A percentile compares a stretch with the other conserved stretches of the same genome.
These are phyloP conservation scores for Agrotis ipsilon DNA, from an alignment of 2,888 invertebrate genomes.

Conservation along the genomic window DNA sequence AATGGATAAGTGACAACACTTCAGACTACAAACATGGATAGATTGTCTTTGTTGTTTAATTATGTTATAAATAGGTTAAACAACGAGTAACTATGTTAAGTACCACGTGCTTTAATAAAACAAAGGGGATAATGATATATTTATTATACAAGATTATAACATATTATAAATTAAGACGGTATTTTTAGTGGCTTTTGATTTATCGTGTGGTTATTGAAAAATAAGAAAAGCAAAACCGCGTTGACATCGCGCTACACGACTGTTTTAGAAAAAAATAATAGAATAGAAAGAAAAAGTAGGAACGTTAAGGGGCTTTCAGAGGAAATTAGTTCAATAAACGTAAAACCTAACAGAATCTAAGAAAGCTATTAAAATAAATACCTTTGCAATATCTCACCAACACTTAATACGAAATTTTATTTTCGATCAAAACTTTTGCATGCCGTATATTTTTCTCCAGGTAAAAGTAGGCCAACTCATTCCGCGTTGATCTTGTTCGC, in stretches of 20 bases:
- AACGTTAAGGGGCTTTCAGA: not conserved
- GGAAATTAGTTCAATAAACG: not conserved
- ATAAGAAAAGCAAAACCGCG: no score
- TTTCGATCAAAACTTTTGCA: not conserved
- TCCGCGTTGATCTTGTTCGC: conserved; percentile 7
- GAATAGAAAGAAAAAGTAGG: not conserved
- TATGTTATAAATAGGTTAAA: conserved; percentile 9
- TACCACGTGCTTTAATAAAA: not conserved
- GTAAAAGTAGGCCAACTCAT: conserved; percentile 25
- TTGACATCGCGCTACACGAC: no score
- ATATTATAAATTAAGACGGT: no score
- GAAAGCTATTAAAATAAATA: no score
- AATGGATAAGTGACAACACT: conserved; percentile 61
- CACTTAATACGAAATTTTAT: conserved; percentile 3
- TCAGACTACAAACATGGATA: conserved; percentile 37
- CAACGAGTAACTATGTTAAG: no score
- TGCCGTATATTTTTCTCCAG: not conserved
- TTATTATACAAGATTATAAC: no score
- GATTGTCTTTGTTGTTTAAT: conserved; percentile 21
- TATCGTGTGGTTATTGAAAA: no score
- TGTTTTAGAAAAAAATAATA: no score
- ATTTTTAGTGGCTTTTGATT: no score
- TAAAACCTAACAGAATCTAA: not conserved
- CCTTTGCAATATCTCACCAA: no score
- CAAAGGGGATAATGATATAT: not conserved